Base-by-base conservation (phyloP, 2,797 vertebrate species). In the Eleutherodactylus coqui region DNA sequence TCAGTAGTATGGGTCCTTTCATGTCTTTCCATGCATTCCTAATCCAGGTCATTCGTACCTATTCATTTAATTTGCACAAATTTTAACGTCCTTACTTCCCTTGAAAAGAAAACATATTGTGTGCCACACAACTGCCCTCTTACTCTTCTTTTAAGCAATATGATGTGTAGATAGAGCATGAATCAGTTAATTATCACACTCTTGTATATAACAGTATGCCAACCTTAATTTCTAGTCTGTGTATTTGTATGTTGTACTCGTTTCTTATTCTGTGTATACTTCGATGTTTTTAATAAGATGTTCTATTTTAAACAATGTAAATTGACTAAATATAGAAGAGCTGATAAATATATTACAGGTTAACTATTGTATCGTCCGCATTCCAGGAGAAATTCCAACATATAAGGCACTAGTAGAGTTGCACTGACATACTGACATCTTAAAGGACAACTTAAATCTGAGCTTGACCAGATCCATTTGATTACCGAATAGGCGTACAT, bases 91-190 rank as follows among this genome's bases (percentile, higher is more conserved):
- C 90, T 87, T 87, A 90, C 90, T 91, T 91, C 87, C 90, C 93
- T 95, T 89, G 21, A 73, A 87, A 87, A 81, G 53, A 80, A 85
- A 80, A 73, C 82, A 80, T 75, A 84, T 69, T 84, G 86, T 87
- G 86, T 58, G 88, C 92, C 90, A 90, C 91, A 87, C 92, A 91
- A 91, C 94, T 92, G 92, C 91, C 93, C 93, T 90, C 94, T 93
- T 94, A 95, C 96, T 97, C 97, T 98, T 98, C 97, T 99, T 99
- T 99, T 98, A 99, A 99, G 98, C 98, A 99, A 99, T 99, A 99
- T 97, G 96, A 98, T 97, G 97, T 99, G 96, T 99, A 98, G 97
- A 98, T 98, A 99, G 96, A 96, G 98, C 98, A 99, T 99, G 98
- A 98, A 94, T 95, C 96, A 97, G 97, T 97, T 96, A 95, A 94